Conservation (phyloP, 1,140 invertebrate species). For the Halotydeus destructor region DNA sequence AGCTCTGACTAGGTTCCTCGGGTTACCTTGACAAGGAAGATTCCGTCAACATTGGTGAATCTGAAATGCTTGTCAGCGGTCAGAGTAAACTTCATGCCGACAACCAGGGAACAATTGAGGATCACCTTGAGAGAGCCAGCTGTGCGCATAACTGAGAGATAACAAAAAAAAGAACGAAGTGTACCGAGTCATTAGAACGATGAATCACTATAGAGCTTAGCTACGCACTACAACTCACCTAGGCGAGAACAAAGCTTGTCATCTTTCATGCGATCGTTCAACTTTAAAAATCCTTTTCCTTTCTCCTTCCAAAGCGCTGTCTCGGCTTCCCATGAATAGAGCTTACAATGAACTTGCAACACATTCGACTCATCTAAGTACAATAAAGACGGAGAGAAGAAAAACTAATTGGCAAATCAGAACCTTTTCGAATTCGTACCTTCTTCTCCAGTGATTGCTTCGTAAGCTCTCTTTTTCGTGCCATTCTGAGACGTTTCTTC, state of each 20-base stretch:
- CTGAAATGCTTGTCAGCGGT: slow-evolving; percentile 11
- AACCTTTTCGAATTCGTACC: slow-evolving; percentile 4
- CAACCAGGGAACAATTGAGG: slow-evolving; percentile 80
- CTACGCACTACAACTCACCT: slow-evolving; percentile 13
- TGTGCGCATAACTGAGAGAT: slow-evolving; percentile 46
- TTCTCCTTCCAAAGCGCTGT: slow-evolving; percentile 59
- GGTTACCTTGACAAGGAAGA: slow-evolving; percentile 13
- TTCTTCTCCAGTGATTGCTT: slow-evolving; percentile 16
- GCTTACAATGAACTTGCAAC: slow-evolving; percentile 56
- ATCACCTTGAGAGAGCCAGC: slow-evolving; percentile 66
- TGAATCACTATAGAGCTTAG: background rate
- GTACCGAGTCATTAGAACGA: background rate
- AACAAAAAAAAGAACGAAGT: slow-evolving; percentile 7
- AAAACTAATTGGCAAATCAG: slow-evolving; percentile 1
- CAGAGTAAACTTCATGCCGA: slow-evolving; percentile 43
- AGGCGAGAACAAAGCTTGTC: slow-evolving; percentile 38
- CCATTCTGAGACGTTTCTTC: background rate
- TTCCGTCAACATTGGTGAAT: slow-evolving; percentile 14
- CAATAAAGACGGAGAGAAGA: slow-evolving; percentile 1
- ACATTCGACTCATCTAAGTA: slow-evolving; percentile 15
- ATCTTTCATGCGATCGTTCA: slow-evolving; percentile 51
- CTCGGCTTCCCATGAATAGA: slow-evolving; percentile 63
- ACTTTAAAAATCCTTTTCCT: slow-evolving; percentile 58
- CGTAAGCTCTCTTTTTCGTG: slow-evolving; percentile 11
- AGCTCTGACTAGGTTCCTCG: background rate